Percentiles rank a stretch among this genome's conserved stretches.
These are phyloP conservation scores for Streptopelia turtur DNA, from an alignment of 2,797 vertebrate genomes.

Conservation along the genomic window DNA sequence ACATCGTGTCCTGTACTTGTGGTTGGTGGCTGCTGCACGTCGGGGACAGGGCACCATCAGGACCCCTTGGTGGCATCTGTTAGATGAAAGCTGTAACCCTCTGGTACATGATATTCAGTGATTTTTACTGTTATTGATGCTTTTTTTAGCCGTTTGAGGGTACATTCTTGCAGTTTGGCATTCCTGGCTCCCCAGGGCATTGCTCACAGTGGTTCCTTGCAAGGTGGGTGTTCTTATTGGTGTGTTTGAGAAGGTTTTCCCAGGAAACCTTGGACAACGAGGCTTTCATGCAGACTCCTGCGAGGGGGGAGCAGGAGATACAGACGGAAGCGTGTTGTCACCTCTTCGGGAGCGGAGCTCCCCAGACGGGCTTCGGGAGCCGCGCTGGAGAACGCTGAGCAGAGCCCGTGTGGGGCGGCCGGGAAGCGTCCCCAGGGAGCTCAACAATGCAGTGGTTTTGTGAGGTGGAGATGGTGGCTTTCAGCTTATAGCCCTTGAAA, in stretches of 20 bases:
- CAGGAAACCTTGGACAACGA: not conserved
- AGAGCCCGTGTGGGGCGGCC: rapidly evolving
- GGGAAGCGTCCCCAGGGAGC: rapidly evolving
- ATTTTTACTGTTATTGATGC: rapidly evolving
- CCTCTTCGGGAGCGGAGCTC: not conserved
- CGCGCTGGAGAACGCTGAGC: rapidly evolving
- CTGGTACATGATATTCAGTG: rapidly evolving
- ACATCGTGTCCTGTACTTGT: rapidly evolving
- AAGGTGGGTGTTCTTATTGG: rapidly evolving
- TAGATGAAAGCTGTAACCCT: not conserved
- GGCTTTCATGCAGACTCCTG: not conserved
- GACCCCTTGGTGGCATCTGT: rapidly evolving
- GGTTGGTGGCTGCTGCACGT: rapidly evolving
- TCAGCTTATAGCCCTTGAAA: not conserved
- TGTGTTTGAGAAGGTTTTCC: not conserved
- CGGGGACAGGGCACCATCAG: rapidly evolving
- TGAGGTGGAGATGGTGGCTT: not conserved
- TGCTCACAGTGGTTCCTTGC: rapidly evolving
- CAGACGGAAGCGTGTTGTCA: rapidly evolving
- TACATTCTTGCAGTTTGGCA: rapidly evolving
- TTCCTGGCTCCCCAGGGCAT: not conserved
- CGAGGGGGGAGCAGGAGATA: not conserved
- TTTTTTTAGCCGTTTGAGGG: not conserved
- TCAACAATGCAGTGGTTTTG: no score
- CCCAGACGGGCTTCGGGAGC: rapidly evolving